phyloP scores from a whole-genome alignment of 1,140 invertebrate species.

The Charaxes varanes region DNA sequence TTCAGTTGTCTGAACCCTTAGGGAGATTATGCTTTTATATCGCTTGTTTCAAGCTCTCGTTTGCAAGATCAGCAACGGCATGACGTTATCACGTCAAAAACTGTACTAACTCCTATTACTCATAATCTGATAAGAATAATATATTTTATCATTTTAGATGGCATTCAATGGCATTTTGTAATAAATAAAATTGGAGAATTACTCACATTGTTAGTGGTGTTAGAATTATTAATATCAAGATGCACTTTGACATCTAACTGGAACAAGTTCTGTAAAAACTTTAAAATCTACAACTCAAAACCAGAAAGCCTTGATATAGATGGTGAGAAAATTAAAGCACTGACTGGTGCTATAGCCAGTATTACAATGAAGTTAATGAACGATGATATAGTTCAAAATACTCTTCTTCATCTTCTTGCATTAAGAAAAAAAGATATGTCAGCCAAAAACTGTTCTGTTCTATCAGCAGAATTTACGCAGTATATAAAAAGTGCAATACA shows the following conservation, averaged over 20 bases:
- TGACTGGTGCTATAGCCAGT: conserved; percentile 42
- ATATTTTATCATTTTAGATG: conserved; percentile 41
- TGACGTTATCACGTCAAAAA: no score
- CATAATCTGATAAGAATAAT: no score
- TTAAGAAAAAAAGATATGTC: conserved; percentile 73
- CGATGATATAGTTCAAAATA: conserved; percentile 66
- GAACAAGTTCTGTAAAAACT: conserved; percentile 47
- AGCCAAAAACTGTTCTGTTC: conserved; percentile 77
- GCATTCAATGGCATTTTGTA: conserved; percentile 59
- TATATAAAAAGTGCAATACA: conserved; percentile 80
- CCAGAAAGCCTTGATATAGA: conserved; percentile 31
- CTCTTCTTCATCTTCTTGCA: conserved; percentile 80
- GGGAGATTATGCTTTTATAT: no score
- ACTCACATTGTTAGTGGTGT: conserved; percentile 50
- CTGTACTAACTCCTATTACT: no score
- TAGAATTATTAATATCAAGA: conserved; percentile 53
- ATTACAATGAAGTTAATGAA: conserved; percentile 56
- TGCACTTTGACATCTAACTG: conserved; percentile 46
- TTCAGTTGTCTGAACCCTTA: no score
- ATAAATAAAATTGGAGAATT: conserved; percentile 66
- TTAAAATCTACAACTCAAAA: conserved; percentile 27
- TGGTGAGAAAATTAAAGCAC: conserved; percentile 40
- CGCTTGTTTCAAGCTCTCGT: no score
- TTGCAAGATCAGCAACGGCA: no score
- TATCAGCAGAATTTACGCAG: conserved; percentile 82